These are phyloP conservation scores for Hydrolagus colliei DNA, from an alignment of 2,797 vertebrate genomes.

Conservation along the genomic window DNA sequence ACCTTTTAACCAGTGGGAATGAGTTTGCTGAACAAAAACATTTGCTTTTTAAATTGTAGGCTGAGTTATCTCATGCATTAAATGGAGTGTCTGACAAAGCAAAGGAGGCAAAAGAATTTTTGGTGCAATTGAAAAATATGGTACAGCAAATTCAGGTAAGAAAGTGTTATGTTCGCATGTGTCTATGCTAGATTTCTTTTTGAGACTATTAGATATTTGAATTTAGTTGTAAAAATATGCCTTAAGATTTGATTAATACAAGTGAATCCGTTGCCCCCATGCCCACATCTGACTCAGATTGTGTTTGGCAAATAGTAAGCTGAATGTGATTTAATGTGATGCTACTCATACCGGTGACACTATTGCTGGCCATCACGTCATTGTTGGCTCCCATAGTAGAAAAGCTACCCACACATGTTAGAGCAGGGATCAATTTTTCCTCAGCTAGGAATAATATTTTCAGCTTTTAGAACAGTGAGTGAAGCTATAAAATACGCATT, in stretches of 20 bases:
- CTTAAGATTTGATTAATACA: neutral
- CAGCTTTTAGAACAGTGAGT: too few species aligned
- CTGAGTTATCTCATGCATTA: conserved; percentile 89
- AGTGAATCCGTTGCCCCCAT: neutral
- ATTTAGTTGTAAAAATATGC: neutral
- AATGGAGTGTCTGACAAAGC: conserved; percentile 93
- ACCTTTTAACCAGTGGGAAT: neutral
- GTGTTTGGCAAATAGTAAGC: neutral
- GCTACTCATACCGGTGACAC: too few species aligned
- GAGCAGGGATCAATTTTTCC: too few species aligned
- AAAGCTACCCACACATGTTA: too few species aligned
- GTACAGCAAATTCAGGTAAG: conserved; percentile 95
- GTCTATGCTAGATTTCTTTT: neutral
- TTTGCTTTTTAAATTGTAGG: conserved; percentile 54
- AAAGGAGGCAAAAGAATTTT: conserved; percentile 95
- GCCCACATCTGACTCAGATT: neutral
- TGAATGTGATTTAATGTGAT: too few species aligned
- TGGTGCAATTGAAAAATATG: conserved; percentile 90
- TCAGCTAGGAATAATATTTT: too few species aligned
- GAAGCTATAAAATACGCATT: too few species aligned
- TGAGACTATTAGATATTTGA: neutral
- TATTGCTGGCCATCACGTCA: too few species aligned
- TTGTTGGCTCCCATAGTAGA: too few species aligned
- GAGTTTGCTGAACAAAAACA: neutral
- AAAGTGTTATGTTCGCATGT: neutral